These are phyloP conservation scores for Prosopocoilus inquinatus DNA, from an alignment of 2,888 invertebrate species.

Conservation along the genomic window DNA sequence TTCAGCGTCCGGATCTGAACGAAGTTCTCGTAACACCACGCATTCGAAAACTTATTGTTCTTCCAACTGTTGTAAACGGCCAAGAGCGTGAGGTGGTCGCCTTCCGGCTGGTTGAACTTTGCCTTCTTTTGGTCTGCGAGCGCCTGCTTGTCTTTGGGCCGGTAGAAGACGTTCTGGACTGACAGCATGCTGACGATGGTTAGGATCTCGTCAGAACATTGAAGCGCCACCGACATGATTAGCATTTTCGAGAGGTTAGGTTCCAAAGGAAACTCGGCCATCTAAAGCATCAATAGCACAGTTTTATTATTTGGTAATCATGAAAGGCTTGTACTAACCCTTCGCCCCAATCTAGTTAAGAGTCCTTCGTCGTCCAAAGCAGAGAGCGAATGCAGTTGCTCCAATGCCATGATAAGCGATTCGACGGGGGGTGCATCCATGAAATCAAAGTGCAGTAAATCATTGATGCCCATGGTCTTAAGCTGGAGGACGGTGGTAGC, in stretches of 20 bases:
- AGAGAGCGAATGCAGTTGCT: slow-evolving; percentile 93
- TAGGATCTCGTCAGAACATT: slow-evolving; percentile 96
- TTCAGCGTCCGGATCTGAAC: slow-evolving; percentile 96
- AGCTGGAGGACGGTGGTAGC: slow-evolving; percentile 93
- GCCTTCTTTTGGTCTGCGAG: slow-evolving; percentile 98
- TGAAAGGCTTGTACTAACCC: slow-evolving; percentile 52
- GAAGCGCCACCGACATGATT: slow-evolving; percentile 97
- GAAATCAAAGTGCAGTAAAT: slow-evolving; percentile 96
- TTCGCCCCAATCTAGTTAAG: slow-evolving; percentile 74
- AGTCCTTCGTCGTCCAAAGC: slow-evolving; percentile 95
- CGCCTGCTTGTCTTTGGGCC: slow-evolving; percentile 93
- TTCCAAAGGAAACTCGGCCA: slow-evolving; percentile 99
- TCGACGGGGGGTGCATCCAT: slow-evolving; percentile 99
- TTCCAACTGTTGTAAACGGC: slow-evolving; percentile 99
- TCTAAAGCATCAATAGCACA: slow-evolving; percentile 55
- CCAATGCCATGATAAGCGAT: slow-evolving; percentile 95
- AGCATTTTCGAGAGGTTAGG: slow-evolving; percentile 98
- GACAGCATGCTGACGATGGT: slow-evolving; percentile 99
- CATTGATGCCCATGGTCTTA: slow-evolving; percentile 99
- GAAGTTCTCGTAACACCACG: slow-evolving; percentile 99
- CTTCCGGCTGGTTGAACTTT: slow-evolving; percentile 98
- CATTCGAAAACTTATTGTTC: slow-evolving; percentile 97
- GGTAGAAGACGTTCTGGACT: slow-evolving; percentile 97
- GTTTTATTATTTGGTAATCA: not conserved
- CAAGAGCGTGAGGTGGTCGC: slow-evolving; percentile 95